Evolutionary conservation across 30 jellyfish, hydroid and myxozoan species (phyloP).

Genomic region (Chrysaora quinquecirrha): DNA sequence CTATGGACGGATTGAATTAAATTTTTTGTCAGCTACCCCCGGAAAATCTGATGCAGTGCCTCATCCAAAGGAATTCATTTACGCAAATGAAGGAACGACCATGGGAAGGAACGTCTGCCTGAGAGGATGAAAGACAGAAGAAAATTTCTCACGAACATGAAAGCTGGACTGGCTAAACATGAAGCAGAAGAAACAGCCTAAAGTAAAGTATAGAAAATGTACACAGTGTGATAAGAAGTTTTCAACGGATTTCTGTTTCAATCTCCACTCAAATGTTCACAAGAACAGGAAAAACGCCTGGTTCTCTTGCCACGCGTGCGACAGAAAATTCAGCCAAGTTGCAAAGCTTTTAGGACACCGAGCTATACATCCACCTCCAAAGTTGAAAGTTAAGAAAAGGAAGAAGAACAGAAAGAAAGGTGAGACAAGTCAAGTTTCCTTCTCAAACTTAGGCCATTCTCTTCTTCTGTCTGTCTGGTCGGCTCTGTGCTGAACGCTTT

Average conservation of each 20-base stretch:
- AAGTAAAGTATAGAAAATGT: not conserved
- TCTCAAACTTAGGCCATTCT: too few relatives aligned
- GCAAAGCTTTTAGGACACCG: slow-evolving; percentile 40
- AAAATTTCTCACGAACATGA: too few relatives aligned
- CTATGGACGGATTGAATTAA: too few relatives aligned
- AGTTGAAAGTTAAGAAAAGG: not conserved
- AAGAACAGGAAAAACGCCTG: slow-evolving; percentile 54
- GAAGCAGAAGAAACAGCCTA: not conserved
- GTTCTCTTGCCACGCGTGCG: slow-evolving; percentile 59
- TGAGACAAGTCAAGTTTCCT: slow-evolving; percentile 10
- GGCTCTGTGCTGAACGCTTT: too few relatives aligned
- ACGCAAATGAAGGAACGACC: too few relatives aligned
- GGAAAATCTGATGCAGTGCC: too few relatives aligned
- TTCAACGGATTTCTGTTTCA: slow-evolving; percentile 9
- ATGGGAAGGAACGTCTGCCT: too few relatives aligned
- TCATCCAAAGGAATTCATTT: too few relatives aligned
- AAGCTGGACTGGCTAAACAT: too few relatives aligned
- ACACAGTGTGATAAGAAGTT: slow-evolving; percentile 21
- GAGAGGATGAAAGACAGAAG: too few relatives aligned
- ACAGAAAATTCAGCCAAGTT: slow-evolving; percentile 26
- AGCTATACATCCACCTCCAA: slow-evolving; percentile 48
- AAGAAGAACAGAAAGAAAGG: not conserved
- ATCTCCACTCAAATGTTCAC: slow-evolving; percentile 51
- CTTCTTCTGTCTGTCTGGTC: too few relatives aligned
- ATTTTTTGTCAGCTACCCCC: too few relatives aligned